Evolutionary conservation across 30 jellyfish, hydroid and myxozoan genomes (phyloP).

Genomic region (Nemopilema nomurai): DNA sequence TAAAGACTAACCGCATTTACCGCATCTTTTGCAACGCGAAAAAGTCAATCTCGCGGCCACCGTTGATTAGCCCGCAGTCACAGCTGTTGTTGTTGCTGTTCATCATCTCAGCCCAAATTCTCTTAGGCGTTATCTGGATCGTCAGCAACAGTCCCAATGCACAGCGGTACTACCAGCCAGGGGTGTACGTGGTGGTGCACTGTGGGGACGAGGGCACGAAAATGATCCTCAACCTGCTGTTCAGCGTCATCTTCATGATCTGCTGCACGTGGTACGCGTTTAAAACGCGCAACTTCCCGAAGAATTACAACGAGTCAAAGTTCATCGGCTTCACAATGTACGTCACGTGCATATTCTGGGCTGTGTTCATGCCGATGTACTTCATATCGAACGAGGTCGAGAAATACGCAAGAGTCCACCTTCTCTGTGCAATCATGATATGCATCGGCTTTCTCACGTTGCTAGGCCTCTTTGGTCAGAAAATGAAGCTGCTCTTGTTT

Average conservation of each 20-base stretch:
- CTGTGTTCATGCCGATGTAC: conserved; percentile 86
- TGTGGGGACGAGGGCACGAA: conserved; percentile 73
- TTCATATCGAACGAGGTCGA: conserved; percentile 33
- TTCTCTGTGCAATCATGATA: conserved; percentile 52
- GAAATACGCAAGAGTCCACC: conserved; percentile 36
- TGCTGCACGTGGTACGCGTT: conserved; percentile 87
- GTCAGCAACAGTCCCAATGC: conserved; percentile 57
- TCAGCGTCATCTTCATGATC: conserved; percentile 88
- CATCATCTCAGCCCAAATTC: conserved; percentile 71
- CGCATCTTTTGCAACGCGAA: conserved; percentile 86
- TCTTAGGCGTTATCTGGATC: conserved; percentile 80
- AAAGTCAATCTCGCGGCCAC: conserved; percentile 76
- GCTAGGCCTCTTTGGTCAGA: conserved; percentile 93
- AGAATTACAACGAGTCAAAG: conserved; percentile 93
- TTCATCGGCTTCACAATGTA: conserved; percentile 91
- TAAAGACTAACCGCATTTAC: conserved; percentile 82
- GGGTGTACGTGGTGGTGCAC: conserved; percentile 36
- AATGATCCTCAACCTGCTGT: conserved; percentile 53
- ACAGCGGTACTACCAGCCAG: conserved; percentile 21
- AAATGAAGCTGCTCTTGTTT: conserved; percentile 41
- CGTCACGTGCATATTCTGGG: conserved; percentile 92
- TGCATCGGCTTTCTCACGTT: conserved; percentile 78
- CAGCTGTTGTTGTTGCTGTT: conserved; percentile 64
- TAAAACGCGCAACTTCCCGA: conserved; percentile 95
- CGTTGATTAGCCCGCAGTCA: conserved; percentile 84